A percentile compares a stretch with the other conserved stretches of the same genome.
Evolutionary conservation across 1,140 invertebrate species (phyloP).

Genomic region (Cecropterus lyciades): DNA sequence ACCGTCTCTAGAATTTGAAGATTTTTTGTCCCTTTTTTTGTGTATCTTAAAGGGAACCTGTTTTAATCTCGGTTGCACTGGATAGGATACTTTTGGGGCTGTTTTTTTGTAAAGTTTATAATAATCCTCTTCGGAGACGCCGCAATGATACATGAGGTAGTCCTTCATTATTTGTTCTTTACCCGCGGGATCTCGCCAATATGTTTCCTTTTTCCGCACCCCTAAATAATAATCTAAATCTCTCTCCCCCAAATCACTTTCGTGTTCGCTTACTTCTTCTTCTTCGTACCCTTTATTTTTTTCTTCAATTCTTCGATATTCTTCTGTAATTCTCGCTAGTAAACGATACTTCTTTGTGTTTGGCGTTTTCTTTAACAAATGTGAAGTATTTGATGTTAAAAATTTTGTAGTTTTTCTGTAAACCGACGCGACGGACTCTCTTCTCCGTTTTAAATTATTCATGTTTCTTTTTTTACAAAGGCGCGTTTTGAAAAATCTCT

Average conservation of each 20-base stretch:
- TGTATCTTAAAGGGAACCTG: conserved; percentile 78
- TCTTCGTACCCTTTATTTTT: conserved; percentile 39
- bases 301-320: conserved; percentile 42
- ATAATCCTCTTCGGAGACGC: conserved; percentile 73
- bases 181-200: conserved; percentile 71
- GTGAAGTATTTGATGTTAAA: conserved; percentile 59
- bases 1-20: conserved; percentile 58
- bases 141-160: conserved; percentile 74
- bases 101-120: conserved; percentile 67
- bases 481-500: conserved; percentile 39
- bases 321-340: conserved; percentile 56
- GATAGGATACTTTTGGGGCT: conserved; percentile 49
- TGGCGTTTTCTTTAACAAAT: conserved; percentile 64
- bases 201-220: conserved; percentile 64
- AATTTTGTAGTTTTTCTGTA: conserved; percentile 77
- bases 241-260: conserved; percentile 61
- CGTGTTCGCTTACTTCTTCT: conserved; percentile 44
- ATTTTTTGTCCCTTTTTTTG: conserved; percentile 63
- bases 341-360: conserved; percentile 62
- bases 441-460: conserved; percentile 64
- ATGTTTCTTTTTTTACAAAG: conserved; percentile 48
- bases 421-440: conserved; percentile 72
- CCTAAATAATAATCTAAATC: conserved; percentile 74
- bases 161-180: conserved; percentile 77
- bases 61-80: conserved; percentile 61